phyloP scores from a whole-genome alignment of 2,113 vertebrate species.

The Ondatra zibethicus region DNA sequence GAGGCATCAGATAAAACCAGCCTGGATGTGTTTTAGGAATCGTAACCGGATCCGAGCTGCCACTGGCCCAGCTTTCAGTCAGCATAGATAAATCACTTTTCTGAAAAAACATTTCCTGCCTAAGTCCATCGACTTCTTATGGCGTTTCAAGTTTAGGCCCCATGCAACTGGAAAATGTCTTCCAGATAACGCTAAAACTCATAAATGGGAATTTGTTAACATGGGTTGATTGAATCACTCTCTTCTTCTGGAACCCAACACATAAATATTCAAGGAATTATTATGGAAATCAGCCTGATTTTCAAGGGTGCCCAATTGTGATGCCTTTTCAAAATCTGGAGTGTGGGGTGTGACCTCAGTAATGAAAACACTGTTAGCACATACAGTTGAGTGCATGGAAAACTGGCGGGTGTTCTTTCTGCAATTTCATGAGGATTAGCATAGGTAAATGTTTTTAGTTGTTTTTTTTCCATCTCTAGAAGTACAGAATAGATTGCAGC shows the following conservation, averaged over 20 bases:
- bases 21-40: constrained; percentile 53
- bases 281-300: constrained; percentile 61
- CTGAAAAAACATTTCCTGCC: constrained; percentile 19
- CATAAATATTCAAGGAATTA: constrained; percentile 58
- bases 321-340: constrained; percentile 66
- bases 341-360: constrained; percentile 47
- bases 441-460: constrained; percentile 61
- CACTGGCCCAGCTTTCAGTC: constrained; percentile 45
- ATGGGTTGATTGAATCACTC: constrained; percentile 41
- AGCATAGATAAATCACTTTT: constrained; percentile 62
- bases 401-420: neutral
- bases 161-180: constrained; percentile 20
- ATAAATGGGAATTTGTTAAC: constrained; percentile 62
- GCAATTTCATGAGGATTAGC: constrained; percentile 22
- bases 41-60: constrained; percentile 56
- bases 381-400: neutral
- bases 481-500: constrained; percentile 40
- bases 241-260: constrained; percentile 53
- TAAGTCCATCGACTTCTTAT: constrained; percentile 51
- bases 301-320: constrained; percentile 51
- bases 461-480: constrained; percentile 4
- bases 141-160: constrained; percentile 6
- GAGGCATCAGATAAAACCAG: constrained; percentile 67
- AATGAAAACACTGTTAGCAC: constrained; percentile 30
- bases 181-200: constrained; percentile 37